A percentile compares a stretch with the other conserved stretches of the same genome.
These are phyloP conservation scores for Microcebus murinus DNA, from an alignment of 2,113 vertebrate genomes.

Conservation along the genomic window DNA sequence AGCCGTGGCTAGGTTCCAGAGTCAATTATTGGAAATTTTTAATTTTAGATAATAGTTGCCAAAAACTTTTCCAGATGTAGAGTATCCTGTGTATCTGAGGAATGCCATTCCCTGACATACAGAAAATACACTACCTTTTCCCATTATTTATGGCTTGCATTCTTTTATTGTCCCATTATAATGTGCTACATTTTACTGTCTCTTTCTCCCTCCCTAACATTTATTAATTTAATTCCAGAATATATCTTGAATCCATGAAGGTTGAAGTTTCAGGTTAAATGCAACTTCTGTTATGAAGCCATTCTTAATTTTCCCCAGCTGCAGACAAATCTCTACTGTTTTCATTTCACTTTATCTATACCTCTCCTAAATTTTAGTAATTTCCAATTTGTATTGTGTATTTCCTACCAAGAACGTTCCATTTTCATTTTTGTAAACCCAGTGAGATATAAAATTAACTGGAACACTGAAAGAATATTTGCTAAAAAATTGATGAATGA, in stretches of 20 bases:
- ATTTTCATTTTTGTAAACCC: neutral
- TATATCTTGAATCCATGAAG: too few relatives aligned
- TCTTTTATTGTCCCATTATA: neutral
- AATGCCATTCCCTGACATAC: neutral
- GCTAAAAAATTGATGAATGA: neutral
- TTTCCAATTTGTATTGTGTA: neutral
- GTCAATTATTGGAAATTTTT: neutral
- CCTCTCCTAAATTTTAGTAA: neutral
- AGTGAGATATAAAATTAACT: neutral
- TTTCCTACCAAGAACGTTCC: neutral
- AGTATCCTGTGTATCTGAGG: neutral
- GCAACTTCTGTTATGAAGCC: neutral
- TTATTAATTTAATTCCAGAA: neutral
- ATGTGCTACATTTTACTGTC: neutral
- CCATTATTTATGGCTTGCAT: neutral
- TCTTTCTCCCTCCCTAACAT: neutral
- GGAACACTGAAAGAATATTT: neutral
- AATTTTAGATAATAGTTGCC: neutral
- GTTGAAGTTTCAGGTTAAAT: neutral
- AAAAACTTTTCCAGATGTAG: neutral
- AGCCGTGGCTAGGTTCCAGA: neutral
- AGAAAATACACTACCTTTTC: neutral
- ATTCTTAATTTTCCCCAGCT: neutral
- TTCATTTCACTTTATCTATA: neutral
- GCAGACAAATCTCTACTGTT: neutral